Evolutionary conservation across 2,888 invertebrate genomes (phyloP).

Genomic region (Notodonta ziczac): DNA sequence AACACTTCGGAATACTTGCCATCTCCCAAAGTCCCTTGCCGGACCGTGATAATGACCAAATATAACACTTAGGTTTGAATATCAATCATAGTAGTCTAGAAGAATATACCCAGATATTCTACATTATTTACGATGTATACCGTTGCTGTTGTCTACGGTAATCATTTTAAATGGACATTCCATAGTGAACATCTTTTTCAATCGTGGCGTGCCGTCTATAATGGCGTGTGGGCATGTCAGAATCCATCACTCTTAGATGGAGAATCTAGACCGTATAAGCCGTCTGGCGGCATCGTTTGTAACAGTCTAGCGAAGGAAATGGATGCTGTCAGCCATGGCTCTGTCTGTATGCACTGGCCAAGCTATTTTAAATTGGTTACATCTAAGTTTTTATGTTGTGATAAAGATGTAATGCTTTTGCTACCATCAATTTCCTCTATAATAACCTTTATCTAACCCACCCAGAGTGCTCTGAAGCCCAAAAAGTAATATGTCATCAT

Average conservation of each 20-base stretch:
- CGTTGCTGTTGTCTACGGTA: too few relatives aligned
- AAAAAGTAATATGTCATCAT: slow-evolving; percentile 2
- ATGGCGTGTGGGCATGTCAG: neutral
- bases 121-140: too few relatives aligned
- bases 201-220: neutral
- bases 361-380: too few relatives aligned
- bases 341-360: neutral
- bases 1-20: too few relatives aligned
- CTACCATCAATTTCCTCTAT: neutral
- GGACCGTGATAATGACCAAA: too few relatives aligned
- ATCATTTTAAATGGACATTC: neutral
- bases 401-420: too few relatives aligned
- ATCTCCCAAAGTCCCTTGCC: too few relatives aligned
- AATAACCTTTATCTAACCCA: neutral
- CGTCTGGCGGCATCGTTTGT: neutral
- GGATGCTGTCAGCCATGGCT: neutral
- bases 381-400: too few relatives aligned
- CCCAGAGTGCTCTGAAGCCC: neutral
- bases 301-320: neutral
- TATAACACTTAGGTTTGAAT: too few relatives aligned
- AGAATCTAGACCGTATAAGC: neutral
- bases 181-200: neutral
- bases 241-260: neutral
- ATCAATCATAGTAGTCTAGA: too few relatives aligned
- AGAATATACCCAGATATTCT: too few relatives aligned